These are phyloP conservation scores for Diploscapter pachys DNA, from an alignment of 1,140 invertebrate species.

Conservation along the genomic window DNA sequence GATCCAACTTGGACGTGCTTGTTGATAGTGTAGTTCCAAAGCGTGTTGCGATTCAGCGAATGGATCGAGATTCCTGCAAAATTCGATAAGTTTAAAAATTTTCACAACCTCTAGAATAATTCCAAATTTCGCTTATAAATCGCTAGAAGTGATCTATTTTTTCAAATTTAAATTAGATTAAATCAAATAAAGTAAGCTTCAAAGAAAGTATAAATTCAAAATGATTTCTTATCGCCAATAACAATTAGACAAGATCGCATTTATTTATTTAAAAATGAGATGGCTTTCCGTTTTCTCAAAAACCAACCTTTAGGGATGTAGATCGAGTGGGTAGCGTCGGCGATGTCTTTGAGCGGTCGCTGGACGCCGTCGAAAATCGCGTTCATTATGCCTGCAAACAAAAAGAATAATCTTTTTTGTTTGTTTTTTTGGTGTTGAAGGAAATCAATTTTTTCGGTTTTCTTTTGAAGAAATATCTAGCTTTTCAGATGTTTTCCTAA, in stretches of 20 bases:
- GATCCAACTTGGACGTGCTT: slow-evolving; percentile 69
- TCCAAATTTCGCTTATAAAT: too few relatives aligned
- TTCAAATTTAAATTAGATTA: neutral
- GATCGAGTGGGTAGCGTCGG: slow-evolving; percentile 84
- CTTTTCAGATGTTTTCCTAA: too few relatives aligned
- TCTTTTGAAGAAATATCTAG: too few relatives aligned
- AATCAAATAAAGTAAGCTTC: neutral
- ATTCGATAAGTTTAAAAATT: too few relatives aligned
- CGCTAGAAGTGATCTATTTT: neutral
- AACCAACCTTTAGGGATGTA: slow-evolving; percentile 94
- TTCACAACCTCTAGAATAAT: too few relatives aligned
- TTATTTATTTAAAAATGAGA: too few relatives aligned
- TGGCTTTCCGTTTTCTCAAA: slow-evolving; percentile 45
- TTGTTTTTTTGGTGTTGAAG: too few relatives aligned
- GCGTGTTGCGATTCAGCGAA: slow-evolving; percentile 73
- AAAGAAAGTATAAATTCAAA: too few relatives aligned
- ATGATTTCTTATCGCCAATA: too few relatives aligned
- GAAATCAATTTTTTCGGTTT: too few relatives aligned
- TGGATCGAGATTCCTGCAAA: slow-evolving; percentile 73
- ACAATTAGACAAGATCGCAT: too few relatives aligned
- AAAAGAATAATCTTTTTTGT: too few relatives aligned
- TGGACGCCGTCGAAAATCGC: slow-evolving; percentile 99
- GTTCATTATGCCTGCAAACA: slow-evolving; percentile 74
- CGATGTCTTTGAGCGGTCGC: slow-evolving; percentile 90
- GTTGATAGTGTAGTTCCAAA: slow-evolving; percentile 86